Conservation (phyloP, 2,113 vertebrate genomes). For the Corythoichthys intestinalis region DNA sequence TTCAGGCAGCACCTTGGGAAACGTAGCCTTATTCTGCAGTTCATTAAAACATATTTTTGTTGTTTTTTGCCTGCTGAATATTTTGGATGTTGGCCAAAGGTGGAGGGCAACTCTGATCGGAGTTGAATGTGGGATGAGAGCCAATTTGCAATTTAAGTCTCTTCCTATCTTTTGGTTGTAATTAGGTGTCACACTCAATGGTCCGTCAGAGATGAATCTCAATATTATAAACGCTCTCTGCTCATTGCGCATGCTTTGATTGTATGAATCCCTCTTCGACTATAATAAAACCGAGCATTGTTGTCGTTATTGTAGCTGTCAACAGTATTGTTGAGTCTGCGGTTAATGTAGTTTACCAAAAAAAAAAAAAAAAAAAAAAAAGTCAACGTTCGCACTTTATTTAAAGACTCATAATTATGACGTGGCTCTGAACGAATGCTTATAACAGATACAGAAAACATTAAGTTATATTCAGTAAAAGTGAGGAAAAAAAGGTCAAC, state of each 20-base stretch:
- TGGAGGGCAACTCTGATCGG: conserved; percentile 17
- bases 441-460: too few relatives aligned
- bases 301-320: not conserved
- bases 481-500: too few relatives aligned
- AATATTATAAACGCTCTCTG: conserved; percentile 5
- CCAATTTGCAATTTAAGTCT: conserved; percentile 44
- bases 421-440: too few relatives aligned
- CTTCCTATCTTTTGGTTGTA: conserved; percentile 24
- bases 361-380: too few relatives aligned
- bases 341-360: too few relatives aligned
- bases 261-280: not conserved
- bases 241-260: not conserved
- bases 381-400: too few relatives aligned
- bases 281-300: not conserved
- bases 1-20: conserved; percentile 30
- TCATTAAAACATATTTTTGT: conserved; percentile 57
- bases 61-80: conserved; percentile 45
- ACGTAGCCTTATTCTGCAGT: conserved; percentile 32
- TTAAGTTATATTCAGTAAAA: too few relatives aligned
- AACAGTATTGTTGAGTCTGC: not conserved
- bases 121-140: conserved; percentile 35
- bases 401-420: too few relatives aligned
- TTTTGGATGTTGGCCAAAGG: conserved; percentile 38
- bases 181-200: conserved; percentile 14
- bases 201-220: conserved; percentile 13